Evolutionary conservation across 1,140 invertebrate species (phyloP), one percentile per base, ranked within the genome.

Genomic region (Leptestheria dahalacensis): DNA sequence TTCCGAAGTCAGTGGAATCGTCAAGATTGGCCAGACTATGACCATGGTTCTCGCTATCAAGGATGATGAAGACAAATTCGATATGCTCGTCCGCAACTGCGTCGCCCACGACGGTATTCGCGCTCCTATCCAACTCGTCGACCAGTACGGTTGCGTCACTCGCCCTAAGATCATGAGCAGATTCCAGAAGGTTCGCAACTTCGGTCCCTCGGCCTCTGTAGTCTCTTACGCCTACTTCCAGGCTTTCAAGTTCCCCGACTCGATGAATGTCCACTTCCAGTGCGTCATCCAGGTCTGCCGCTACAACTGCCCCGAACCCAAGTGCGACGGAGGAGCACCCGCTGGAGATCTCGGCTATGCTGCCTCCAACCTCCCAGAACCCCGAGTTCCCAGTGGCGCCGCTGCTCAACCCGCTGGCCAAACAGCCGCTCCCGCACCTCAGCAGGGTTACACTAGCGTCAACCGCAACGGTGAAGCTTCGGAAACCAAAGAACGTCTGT

Each of bases 211-310:
- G 25, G 91, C 91, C 3, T 91, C 88, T 0, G 91, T 94, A 0
- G 86, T 95, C 1, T 90, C 88, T 52, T 95, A 92, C 68, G 91
- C 91, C 1, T 91, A 94, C 73, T 95, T 95, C 84, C 88, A 91
- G 74, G 91, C 91, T 1, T 95, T 94, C 75, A 94, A 95, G 72
- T 95, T 95, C 82, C 91, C 91, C 0, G 91, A 95, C 70, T 92
- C 88, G 11, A 94, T 94, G 91, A 92, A 94, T 68, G 90, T 95
- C 1, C 91, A 93, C 77, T 95, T 95, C 83, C 91, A 95, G 71
- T 94, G 91, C 69, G 88, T 92, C 1, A 94, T 95, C 65, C 91
- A 95, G 76, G 90, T 94, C 1, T 95, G 91, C 65, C 79, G 90
- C 60, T 89, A 91, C 71, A 88, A 92, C 68, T 94, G 91, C 68